phyloP scores from a whole-genome alignment of 2,888 invertebrate species.

The Boloria selene region DNA sequence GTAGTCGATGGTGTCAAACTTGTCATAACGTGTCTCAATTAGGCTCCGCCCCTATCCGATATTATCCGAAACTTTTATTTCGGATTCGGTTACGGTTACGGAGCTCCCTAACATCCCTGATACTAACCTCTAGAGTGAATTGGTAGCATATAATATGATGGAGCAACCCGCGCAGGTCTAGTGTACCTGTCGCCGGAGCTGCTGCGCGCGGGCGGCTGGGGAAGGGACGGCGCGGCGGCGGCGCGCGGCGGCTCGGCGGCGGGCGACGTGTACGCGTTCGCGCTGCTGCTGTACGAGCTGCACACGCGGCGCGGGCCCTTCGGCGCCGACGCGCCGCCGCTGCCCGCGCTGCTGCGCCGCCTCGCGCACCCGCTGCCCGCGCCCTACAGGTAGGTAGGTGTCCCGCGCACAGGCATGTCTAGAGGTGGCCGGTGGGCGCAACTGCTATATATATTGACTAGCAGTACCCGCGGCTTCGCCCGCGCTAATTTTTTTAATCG shows the following conservation, averaged over 20 bases:
- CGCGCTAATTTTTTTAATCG: no score
- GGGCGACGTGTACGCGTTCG: constrained; percentile 94
- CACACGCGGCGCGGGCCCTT: constrained; percentile 94
- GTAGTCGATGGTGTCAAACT: no score
- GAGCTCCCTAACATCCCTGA: no score
- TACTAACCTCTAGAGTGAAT: no score
- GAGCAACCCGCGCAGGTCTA: constrained; percentile 79
- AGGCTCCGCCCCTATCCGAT: no score
- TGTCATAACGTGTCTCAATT: no score
- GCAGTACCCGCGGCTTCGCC: no score
- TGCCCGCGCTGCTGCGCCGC: constrained; percentile 84
- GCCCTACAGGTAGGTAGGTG: constrained; percentile 83
- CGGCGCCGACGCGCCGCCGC: constrained; percentile 86
- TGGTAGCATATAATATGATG: background rate
- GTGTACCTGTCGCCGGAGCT: constrained; percentile 92
- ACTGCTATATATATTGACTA: no score
- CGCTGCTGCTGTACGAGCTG: constrained; percentile 93
- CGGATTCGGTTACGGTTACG: no score
- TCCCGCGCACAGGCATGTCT: constrained; percentile 10
- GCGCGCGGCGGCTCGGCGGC: constrained; percentile 84
- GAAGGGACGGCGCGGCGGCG: constrained; percentile 60
- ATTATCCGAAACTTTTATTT: no score
- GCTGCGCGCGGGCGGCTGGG: constrained; percentile 79
- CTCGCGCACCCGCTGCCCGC: constrained; percentile 79
- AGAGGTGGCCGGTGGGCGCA: no score